Percentiles rank a stretch among this genome's conserved stretches.
phyloP scores from a whole-genome alignment of 2,113 vertebrate species.

The Microtus richardsoni region DNA sequence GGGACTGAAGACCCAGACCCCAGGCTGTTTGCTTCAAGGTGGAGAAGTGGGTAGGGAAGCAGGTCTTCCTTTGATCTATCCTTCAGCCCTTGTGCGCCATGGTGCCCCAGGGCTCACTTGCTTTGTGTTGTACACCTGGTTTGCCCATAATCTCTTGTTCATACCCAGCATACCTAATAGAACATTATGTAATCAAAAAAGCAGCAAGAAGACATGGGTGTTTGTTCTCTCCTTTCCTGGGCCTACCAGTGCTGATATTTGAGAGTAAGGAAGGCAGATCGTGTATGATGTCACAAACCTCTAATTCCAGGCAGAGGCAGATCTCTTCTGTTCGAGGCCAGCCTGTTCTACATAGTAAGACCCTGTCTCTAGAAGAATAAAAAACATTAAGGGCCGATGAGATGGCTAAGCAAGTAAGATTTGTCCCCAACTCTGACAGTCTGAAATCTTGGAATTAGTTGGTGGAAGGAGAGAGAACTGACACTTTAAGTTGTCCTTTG shows the following conservation, averaged over 20 bases:
- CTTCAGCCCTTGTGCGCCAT: neutral
- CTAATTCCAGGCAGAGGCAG: neutral
- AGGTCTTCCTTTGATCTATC: too few species aligned
- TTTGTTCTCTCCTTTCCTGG: neutral
- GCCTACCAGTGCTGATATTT: neutral
- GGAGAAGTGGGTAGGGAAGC: neutral
- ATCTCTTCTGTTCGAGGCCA: neutral
- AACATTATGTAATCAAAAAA: neutral
- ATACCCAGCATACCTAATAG: neutral
- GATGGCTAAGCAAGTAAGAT: neutral
- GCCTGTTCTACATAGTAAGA: neutral
- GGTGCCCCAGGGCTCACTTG: neutral
- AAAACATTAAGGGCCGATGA: neutral
- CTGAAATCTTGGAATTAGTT: neutral
- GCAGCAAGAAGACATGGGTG: neutral
- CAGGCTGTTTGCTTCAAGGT: neutral
- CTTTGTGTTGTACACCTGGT: neutral
- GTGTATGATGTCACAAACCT: neutral
- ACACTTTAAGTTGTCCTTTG: neutral
- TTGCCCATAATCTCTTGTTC: neutral
- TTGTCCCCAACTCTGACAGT: neutral
- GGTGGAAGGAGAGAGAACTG: neutral
- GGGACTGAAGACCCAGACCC: neutral
- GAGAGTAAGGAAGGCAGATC: slow-evolving; percentile 28
- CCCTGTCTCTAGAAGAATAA: neutral